Evolutionary conservation across 2,888 invertebrate genomes (phyloP), one percentile per base, ranked within the genome.

Genomic region (Trachelus iudaicus): DNA sequence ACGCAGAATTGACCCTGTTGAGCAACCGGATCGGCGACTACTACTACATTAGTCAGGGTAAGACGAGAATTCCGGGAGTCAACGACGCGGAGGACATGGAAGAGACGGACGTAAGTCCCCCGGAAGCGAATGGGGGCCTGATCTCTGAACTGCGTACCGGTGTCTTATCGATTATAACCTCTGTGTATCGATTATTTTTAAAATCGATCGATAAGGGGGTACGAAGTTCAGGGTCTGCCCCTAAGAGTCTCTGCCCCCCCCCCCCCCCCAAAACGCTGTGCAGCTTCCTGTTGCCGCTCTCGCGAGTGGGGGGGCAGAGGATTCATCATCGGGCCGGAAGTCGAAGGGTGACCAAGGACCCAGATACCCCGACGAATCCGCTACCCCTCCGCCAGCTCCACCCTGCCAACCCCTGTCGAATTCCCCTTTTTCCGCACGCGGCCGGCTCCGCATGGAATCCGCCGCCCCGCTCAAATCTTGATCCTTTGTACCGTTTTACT

Each of bases 1-100:
- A 93, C 92, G 90, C 94, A 97, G 97, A 97, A 92, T 94, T 94
- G 93, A 95, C 96, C 93, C 94, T 96, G 93, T 94, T 98, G 93
- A 94, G 95, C 92, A 95, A 96, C 93, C 96, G 96, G 93, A 95
- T 97, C 92, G 94, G 95, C 92, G 95, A 96, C 93, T 98, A 98
- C 94, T 94, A 95, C 92, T 96, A 95, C 94, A 96, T 98, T 94
- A 96, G 96, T 94, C 97, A 98, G 94, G 98, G 98, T 93, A 97
- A 97, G 94, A 96, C 96, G 91, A 95, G 96, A 93, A 98, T 99
- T 92, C 97, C 98, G 92, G 97, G 96, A 92, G 95, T 99, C 93
- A 98, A 98, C 94, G 98, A 99, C 94, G 95, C 94, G 89, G 96
- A 95, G 92, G 97, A 98, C 93, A 96, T 97, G 94, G 94, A 94